These are phyloP conservation scores for Pogoniulus pusillus DNA, from an alignment of 2,797 vertebrate genomes.

Conservation along the genomic window DNA sequence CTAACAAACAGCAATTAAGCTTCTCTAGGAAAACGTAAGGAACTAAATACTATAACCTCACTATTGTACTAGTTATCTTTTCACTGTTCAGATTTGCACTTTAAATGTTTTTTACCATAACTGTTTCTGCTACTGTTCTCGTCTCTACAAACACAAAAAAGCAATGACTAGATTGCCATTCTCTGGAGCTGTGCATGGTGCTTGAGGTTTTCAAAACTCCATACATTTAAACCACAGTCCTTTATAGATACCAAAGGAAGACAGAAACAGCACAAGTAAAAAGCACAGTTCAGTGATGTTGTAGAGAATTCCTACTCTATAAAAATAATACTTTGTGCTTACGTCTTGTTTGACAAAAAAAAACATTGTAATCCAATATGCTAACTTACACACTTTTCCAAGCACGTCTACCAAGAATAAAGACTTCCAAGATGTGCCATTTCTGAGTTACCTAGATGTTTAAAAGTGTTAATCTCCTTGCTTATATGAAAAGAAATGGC, in stretches of 20 bases:
- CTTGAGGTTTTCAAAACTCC: neutral
- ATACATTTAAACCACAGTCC: neutral
- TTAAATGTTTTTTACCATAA: neutral
- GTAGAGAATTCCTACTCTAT: neutral
- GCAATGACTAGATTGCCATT: constrained; percentile 17
- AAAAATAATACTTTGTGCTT: neutral
- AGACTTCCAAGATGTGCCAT: neutral
- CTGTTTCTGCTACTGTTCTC: neutral
- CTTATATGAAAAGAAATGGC: neutral
- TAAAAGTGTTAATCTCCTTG: neutral
- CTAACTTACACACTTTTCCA: neutral
- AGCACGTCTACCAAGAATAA: neutral
- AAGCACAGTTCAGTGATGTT: neutral
- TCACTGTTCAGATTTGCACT: constrained; percentile 3
- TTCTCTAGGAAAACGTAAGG: neutral
- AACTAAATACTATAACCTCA: neutral
- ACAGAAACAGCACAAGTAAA: neutral
- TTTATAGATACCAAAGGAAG: neutral
- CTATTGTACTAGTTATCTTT: neutral
- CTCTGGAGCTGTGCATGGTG: neutral
- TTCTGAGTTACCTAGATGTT: neutral
- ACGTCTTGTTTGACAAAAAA: neutral
- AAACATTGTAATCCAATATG: neutral
- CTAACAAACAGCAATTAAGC: neutral
- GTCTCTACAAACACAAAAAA: neutral